Percentiles rank a stretch among this genome's conserved stretches.
These are phyloP conservation scores for Cardiocondyla obscurior DNA, from an alignment of 1,140 invertebrate genomes.

Conservation along the genomic window DNA sequence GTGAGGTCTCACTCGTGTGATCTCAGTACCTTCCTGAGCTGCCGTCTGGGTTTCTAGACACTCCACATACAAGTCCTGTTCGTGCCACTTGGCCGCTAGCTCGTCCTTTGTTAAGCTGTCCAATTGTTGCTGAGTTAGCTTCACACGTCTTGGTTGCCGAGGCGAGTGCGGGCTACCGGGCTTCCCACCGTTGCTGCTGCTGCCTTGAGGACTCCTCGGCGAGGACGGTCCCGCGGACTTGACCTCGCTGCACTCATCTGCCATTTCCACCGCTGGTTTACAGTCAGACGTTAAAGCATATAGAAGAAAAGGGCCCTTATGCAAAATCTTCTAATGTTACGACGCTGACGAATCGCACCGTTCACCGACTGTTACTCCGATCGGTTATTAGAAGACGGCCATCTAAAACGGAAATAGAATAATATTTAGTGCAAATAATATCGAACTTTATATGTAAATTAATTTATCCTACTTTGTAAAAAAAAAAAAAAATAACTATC, in stretches of 20 bases:
- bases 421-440: background rate
- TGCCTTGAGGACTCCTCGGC: conserved; percentile 77
- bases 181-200: conserved; percentile 59
- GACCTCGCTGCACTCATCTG: conserved; percentile 79
- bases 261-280: conserved; percentile 69
- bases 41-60: conserved; percentile 83
- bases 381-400: conserved; percentile 43
- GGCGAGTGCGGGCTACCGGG: conserved; percentile 79
- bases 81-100: conserved; percentile 83
- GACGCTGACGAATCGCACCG: background rate
- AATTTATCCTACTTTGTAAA: too few species aligned
- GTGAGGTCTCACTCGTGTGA: conserved; percentile 79
- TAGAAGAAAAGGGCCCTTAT: conserved; percentile 25
- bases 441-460: background rate
- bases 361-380: background rate
- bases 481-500: too few species aligned
- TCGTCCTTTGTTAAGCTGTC: conserved; percentile 84
- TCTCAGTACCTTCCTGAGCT: conserved; percentile 84
- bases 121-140: conserved; percentile 83
- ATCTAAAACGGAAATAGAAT: conserved; percentile 49
- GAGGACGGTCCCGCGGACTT: conserved; percentile 79
- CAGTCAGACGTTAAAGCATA: background rate
- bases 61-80: conserved; percentile 85
- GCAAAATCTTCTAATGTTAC: conserved; percentile 23
- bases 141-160: conserved; percentile 78